Conservation (phyloP, 2,888 invertebrate species). For the Cactoblastis cactorum region DNA sequence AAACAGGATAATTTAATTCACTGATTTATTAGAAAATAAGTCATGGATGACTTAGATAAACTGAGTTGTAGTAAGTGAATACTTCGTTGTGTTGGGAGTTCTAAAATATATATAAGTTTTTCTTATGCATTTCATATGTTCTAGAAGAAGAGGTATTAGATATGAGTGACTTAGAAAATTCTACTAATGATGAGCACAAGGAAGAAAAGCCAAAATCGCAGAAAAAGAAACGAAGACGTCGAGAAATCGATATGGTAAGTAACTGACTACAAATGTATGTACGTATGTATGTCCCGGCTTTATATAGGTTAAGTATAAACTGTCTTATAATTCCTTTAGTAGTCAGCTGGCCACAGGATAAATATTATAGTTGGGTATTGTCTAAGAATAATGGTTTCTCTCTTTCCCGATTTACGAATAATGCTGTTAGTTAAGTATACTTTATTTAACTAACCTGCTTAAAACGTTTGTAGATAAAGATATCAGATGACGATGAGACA, state of each 20-base stretch:
- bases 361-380: too few relatives aligned
- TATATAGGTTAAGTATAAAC: too few relatives aligned
- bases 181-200: slow-evolving; percentile 60
- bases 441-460: not conserved
- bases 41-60: slow-evolving; percentile 64
- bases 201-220: slow-evolving; percentile 55
- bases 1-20: not conserved
- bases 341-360: too few relatives aligned
- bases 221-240: slow-evolving; percentile 61
- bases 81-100: not conserved
- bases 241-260: slow-evolving; percentile 68
- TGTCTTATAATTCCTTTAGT: too few relatives aligned
- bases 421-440: too few relatives aligned
- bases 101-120: not conserved
- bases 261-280: not conserved
- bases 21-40: not conserved
- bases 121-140: slow-evolving; percentile 19
- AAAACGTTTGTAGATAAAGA: slow-evolving; percentile 46
- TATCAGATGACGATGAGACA: slow-evolving; percentile 70
- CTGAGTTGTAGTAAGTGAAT: slow-evolving; percentile 69
- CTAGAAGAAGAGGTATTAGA: slow-evolving; percentile 65
- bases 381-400: too few relatives aligned
- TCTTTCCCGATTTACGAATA: too few relatives aligned
- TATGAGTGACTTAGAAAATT: slow-evolving; percentile 67
- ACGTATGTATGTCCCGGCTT: too few relatives aligned